Percentiles rank a stretch among this genome's conserved stretches.
Conservation (phyloP, 2,113 vertebrate genomes). For the Corythornis vintsioides region DNA sequence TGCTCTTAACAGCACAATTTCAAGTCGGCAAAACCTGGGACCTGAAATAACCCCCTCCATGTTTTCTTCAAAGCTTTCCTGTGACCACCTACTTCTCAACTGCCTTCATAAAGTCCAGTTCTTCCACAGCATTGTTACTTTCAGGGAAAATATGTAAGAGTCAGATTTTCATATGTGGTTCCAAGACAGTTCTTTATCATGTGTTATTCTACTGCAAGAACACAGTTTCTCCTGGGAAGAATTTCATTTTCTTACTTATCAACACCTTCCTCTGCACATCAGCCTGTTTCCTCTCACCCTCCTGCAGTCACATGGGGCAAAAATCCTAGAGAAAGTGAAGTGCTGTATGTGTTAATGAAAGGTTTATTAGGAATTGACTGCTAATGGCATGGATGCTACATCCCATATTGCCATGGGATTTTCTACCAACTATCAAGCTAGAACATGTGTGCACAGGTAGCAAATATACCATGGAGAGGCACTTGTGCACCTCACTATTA, state of each 20-base stretch:
- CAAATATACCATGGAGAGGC: constrained; percentile 54
- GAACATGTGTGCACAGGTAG: constrained; percentile 20
- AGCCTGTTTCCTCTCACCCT: constrained; percentile 6
- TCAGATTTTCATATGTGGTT: constrained; percentile 18
- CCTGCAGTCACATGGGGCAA: neutral
- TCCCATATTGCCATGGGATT: constrained; percentile 20
- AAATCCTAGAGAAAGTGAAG: constrained; percentile 32
- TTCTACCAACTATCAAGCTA: constrained; percentile 23
- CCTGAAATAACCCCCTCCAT: neutral
- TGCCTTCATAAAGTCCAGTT: neutral
- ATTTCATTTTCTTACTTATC: constrained; percentile 43
- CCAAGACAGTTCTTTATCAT: constrained; percentile 29
- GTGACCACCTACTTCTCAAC: neutral
- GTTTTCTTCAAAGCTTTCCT: neutral
- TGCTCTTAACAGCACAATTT: neutral
- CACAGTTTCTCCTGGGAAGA: constrained; percentile 22
- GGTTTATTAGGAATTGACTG: constrained; percentile 29
- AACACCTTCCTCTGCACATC: constrained; percentile 31
- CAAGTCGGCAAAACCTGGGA: neutral
- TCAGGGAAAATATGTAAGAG: neutral
- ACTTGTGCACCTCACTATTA: constrained; percentile 52
- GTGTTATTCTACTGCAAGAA: constrained; percentile 3
- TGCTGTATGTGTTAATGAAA: constrained; percentile 50
- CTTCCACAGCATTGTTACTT: constrained; percentile 39
- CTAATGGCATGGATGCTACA: constrained; percentile 19